A percentile compares a stretch with the other conserved stretches of the same genome.
These are phyloP conservation scores for Xiphias gladius DNA, from an alignment of 2,113 vertebrate genomes.

Conservation along the genomic window DNA sequence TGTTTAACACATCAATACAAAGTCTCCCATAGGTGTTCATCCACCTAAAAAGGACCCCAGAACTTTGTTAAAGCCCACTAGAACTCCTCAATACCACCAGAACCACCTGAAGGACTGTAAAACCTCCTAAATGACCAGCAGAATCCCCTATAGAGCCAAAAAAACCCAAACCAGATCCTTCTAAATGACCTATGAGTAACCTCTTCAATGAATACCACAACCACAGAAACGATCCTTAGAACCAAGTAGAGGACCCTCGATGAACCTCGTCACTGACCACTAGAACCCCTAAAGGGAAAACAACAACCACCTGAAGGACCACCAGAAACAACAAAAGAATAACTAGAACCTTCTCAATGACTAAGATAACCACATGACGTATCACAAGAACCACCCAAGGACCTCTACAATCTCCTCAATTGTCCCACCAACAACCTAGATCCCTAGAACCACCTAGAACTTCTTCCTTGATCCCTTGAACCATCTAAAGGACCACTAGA, in stretches of 20 bases:
- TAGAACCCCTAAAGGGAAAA: not conserved
- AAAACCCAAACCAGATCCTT: not conserved
- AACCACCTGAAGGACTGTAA: too few relatives aligned
- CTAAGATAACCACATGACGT: not conserved
- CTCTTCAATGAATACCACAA: too few relatives aligned
- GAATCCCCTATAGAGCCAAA: not conserved
- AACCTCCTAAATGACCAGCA: not conserved
- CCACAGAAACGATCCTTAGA: not conserved
- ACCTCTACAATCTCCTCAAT: too few relatives aligned
- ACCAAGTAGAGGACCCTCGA: not conserved
- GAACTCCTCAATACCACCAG: too few relatives aligned
- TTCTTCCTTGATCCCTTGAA: too few relatives aligned
- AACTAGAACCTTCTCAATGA: not conserved
- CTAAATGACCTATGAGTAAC: not conserved
- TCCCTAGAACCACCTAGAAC: not conserved
- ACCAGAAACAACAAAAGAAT: too few relatives aligned
- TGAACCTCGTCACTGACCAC: not conserved
- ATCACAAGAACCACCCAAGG: not conserved
- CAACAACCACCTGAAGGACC: too few relatives aligned
- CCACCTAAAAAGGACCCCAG: not conserved
- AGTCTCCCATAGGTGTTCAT: too few relatives aligned
- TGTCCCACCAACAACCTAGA: not conserved
- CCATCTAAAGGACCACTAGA: too few relatives aligned
- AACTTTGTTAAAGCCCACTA: not conserved
- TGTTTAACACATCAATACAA: not conserved